phyloP scores from a whole-genome alignment of 2,797 vertebrate species.

The Clarias platycephalus region DNA sequence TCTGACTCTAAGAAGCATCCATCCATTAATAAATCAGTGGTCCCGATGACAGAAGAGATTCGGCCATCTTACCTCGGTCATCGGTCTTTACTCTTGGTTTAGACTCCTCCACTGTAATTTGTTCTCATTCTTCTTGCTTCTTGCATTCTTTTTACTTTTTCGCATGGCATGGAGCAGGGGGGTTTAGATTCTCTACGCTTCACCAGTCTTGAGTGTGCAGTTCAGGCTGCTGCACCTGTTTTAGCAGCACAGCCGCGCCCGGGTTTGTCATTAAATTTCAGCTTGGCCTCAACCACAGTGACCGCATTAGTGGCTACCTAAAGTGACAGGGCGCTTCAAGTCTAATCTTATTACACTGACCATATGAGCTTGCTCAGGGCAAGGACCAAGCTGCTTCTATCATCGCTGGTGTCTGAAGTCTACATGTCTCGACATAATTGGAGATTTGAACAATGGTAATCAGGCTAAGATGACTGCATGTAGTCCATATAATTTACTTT shows the following conservation, averaged over 20 bases:
- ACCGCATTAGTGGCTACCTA: conserved; percentile 61
- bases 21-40: conserved; percentile 40
- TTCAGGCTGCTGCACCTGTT: conserved; percentile 58
- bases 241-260: conserved; percentile 54
- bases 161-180: conserved; percentile 24
- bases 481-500: not conserved
- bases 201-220: conserved; percentile 50
- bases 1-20: conserved; percentile 48
- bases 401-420: conserved; percentile 62
- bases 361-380: conserved; percentile 64
- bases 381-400: conserved; percentile 57
- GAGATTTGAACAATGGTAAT: not conserved
- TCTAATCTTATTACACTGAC: conserved; percentile 70
- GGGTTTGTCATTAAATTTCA: conserved; percentile 65
- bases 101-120: not conserved
- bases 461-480: not conserved
- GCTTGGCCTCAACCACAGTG: conserved; percentile 46
- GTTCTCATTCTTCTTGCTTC: no score
- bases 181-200: conserved; percentile 56
- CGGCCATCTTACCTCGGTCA: not conserved
- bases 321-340: conserved; percentile 71
- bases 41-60: not conserved
- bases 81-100: not conserved
- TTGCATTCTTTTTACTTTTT: no score
- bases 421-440: not conserved